These are phyloP conservation scores for Salarias fasciatus DNA, from an alignment of 2,797 vertebrate species.

Conservation along the genomic window DNA sequence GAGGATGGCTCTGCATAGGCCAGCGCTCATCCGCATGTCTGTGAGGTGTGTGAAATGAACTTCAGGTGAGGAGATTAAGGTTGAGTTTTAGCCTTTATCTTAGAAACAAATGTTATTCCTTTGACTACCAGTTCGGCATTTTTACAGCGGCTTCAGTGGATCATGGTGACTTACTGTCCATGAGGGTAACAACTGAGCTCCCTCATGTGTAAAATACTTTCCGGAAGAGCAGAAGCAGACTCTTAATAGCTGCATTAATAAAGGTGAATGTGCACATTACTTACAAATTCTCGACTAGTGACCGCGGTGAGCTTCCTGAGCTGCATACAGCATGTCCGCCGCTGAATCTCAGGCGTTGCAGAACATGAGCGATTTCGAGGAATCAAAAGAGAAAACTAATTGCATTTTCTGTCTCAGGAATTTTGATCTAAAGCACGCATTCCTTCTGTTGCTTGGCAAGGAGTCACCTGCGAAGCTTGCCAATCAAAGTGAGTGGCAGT, in stretches of 20 bases:
- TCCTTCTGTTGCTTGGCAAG: slow-evolving; percentile 42
- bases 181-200: neutral
- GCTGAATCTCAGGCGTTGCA: slow-evolving; percentile 1
- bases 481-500: slow-evolving; percentile 76
- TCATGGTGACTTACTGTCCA: slow-evolving; percentile 1
- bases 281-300: neutral
- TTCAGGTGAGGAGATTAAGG: slow-evolving; percentile 20
- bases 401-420: slow-evolving; percentile 38
- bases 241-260: neutral
- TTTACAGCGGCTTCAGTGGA: slow-evolving; percentile 1
- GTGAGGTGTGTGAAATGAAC: slow-evolving; percentile 55
- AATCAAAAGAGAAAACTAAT: slow-evolving; percentile 23
- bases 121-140: slow-evolving; percentile 6
- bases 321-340: neutral
- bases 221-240: neutral
- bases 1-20: slow-evolving; percentile 68
- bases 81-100: slow-evolving; percentile 36
- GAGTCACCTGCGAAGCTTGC: slow-evolving; percentile 65
- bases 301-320: neutral
- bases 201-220: slow-evolving; percentile 15
- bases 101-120: slow-evolving; percentile 32
- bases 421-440: slow-evolving; percentile 40
- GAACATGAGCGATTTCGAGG: slow-evolving; percentile 17
- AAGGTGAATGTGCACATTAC: neutral
- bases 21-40: slow-evolving; percentile 65